Evolutionary conservation across 2,888 invertebrate species (phyloP), one percentile per base, ranked within the genome.

Genomic region (Brenthis daphne): DNA sequence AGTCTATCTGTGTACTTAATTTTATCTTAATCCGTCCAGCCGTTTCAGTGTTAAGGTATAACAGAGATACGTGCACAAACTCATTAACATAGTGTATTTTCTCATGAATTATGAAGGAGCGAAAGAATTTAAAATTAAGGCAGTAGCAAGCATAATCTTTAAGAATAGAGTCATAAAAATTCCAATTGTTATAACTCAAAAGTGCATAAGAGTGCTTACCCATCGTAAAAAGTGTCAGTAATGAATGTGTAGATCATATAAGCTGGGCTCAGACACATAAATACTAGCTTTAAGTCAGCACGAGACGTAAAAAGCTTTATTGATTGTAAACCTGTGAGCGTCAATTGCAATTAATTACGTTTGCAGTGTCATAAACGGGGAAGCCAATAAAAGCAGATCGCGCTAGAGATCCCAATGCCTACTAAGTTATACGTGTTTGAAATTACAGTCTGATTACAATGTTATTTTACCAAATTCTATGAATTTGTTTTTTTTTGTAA

Each of bases 331-430:
- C 67, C 67, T 63, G 56, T 67, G 56, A 68, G 53, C 57, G 37
- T 43, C 67, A 65, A 79, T 79, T 77, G 72, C 77, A 75, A 76
- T 79, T 79, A 77, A 82, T 82, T 80, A 76, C 76, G 67, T 72
- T 63, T 73, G 71, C 53, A 63, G 58, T 65, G 69, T 68, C 71
- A 75, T 73, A 70, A 74, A 73, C 74, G 69, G 73, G 57, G 74
- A 74, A 76, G 75, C 75, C 74, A 64, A 67, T 73, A 76, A 73
- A 75, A 72, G 77, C 50, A 55, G 61, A 67, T 67, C 33, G 54
- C 47, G 75, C 60, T 16, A 47, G 64, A 73, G 70, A 72, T 29
- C 60, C 50, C n/a, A 60, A 29, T 43, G 37, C 37, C 6, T 37
- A 43, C 37, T 11, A 11, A 43, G 11, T 43, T 43, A 11, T 8